phyloP scores from a whole-genome alignment of 2,797 vertebrate species.

The Poecilia wingei region DNA sequence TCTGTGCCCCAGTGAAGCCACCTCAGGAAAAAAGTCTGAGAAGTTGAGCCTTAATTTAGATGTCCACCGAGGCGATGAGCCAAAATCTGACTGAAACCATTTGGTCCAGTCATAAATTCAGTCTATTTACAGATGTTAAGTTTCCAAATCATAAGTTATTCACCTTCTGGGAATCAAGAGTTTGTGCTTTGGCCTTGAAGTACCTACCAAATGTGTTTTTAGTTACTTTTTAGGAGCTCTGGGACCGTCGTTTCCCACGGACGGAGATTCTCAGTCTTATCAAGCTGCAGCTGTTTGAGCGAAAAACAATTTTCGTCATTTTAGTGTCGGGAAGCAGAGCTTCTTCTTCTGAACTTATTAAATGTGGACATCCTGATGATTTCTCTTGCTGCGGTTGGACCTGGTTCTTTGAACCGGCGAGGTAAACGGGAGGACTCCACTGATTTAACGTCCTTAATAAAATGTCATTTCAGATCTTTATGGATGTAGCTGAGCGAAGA shows the following conservation, averaged over 20 bases:
- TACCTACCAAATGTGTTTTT: constrained; percentile 60
- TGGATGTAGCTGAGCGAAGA: constrained; percentile 43
- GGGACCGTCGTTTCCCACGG: constrained; percentile 22
- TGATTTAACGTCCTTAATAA: constrained; percentile 52
- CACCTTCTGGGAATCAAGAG: constrained; percentile 51
- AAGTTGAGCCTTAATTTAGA: constrained; percentile 16
- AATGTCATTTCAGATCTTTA: constrained; percentile 44
- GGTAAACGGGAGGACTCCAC: constrained; percentile 34
- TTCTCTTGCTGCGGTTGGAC: constrained; percentile 38
- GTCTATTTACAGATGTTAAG: constrained; percentile 60
- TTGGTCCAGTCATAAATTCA: constrained; percentile 60
- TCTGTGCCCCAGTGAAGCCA: background rate
- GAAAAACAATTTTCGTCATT: background rate
- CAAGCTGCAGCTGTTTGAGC: constrained; percentile 2
- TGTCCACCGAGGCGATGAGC: constrained; percentile 21
- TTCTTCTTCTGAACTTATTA: constrained; percentile 19
- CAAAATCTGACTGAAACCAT: constrained; percentile 61
- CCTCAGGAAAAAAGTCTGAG: background rate
- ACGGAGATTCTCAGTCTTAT: constrained; percentile 11
- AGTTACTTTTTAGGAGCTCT: constrained; percentile 48
- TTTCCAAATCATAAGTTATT: constrained; percentile 61
- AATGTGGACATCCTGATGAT: constrained; percentile 29
- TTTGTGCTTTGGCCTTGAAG: constrained; percentile 47
- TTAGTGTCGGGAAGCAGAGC: background rate
- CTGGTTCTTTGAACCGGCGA: constrained; percentile 35